phyloP scores from a whole-genome alignment of 1,140 invertebrate species.

The Kradibia gibbosae region DNA sequence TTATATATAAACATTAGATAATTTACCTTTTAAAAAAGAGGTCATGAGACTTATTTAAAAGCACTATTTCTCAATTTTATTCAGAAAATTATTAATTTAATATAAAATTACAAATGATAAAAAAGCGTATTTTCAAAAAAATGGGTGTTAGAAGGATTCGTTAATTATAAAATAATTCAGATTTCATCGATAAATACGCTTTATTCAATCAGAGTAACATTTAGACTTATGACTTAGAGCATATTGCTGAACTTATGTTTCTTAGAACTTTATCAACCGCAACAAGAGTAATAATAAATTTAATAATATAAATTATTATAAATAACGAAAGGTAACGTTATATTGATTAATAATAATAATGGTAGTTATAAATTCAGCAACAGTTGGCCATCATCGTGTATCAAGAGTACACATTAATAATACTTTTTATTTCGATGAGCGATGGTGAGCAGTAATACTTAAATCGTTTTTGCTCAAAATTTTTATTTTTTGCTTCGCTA shows the following conservation, averaged over 20 bases:
- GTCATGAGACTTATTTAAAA: background rate
- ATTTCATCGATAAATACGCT: slow-evolving; percentile 73
- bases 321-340: slow-evolving; percentile 40
- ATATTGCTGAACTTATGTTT: slow-evolving; percentile 71
- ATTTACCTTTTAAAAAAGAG: background rate
- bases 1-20: too few relatives aligned
- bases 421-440: slow-evolving; percentile 21
- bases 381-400: slow-evolving; percentile 31
- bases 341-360: slow-evolving; percentile 53
- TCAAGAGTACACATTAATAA: slow-evolving; percentile 39
- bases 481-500: background rate
- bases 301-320: slow-evolving; percentile 56
- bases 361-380: slow-evolving; percentile 54
- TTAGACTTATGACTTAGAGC: slow-evolving; percentile 72
- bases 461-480: slow-evolving; percentile 16
- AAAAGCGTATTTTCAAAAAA: background rate
- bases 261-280: slow-evolving; percentile 71
- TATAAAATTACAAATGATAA: background rate
- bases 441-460: slow-evolving; percentile 26
- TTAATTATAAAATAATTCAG: slow-evolving; percentile 24
- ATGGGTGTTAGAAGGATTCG: background rate
- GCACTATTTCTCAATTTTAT: background rate
- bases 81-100: background rate
- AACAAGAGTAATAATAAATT: slow-evolving; percentile 70
- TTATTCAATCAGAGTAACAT: slow-evolving; percentile 74